Evolutionary conservation across 2,888 invertebrate genomes (phyloP), one percentile per base, ranked within the genome.

Genomic region (Agriopis aurantiaria): DNA sequence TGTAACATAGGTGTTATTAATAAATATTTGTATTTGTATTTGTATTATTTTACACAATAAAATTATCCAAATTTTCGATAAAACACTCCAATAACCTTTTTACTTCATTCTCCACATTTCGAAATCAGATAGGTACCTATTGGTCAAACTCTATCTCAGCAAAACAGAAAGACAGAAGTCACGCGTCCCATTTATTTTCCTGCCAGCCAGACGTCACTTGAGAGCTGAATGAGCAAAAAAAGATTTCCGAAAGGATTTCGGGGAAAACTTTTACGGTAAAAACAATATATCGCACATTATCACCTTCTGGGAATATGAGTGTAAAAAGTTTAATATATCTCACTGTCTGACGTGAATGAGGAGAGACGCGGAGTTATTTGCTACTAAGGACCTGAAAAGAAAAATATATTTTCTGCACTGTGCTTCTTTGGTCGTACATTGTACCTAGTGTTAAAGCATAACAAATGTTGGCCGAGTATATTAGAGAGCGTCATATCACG

Each of bases 271-370:
- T 46, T 14, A 58, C 58, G 46, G 66, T 59, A 64, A 68, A 69
- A 69, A 65, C 69, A 66, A 66, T 59, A 69, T 60, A 65, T 14
- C 43, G 53, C 40, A 33, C 56, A 23, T n/a, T 57, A 51, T 43
- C 59, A 48, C 53, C 68, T 49, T 58, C 53, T 58, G 64, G 68
- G 64, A 64, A 23, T 58, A 60, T 56, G 64, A 55, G 46, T 43
- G 59, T 55, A 60, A 64, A 64, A 64, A 65, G 43, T 64, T 69
- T 69, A 69, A 69, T 69, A 69, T 69, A 46, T 68, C 41, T 12
- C 46, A 48, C 51, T 45, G 43, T 8, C 45, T 49, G 51, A 51
- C 57, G 51, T 45, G 65, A 64, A 56, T 56, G 53, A 51, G 23
- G 60, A 49, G 60, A 63, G 45, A 53, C 33, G 56, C 11, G 2